Percentiles rank a stretch among this genome's conserved stretches.
Conservation (phyloP, 2,888 invertebrate genomes). For the Hydroisotoma schaefferi region DNA sequence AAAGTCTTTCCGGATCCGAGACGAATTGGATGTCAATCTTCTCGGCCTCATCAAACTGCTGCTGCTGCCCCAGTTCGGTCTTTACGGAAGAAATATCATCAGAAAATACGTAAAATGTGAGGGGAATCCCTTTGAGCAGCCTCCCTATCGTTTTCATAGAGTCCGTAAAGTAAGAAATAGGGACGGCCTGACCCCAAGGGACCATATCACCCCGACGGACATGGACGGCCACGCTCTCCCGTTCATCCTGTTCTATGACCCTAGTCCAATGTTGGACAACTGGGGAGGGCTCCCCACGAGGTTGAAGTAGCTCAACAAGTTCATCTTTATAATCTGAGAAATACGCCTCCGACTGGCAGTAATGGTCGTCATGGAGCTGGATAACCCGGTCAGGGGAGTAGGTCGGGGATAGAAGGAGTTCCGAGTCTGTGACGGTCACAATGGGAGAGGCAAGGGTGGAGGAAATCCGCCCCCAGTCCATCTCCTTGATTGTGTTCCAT, state of each 20-base stretch:
- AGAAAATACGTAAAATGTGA: conserved; percentile 26
- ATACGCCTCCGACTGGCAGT: conserved; percentile 18
- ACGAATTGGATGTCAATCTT: conserved; percentile 3
- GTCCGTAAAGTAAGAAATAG: conserved; percentile 8
- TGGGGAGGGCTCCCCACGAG: not conserved
- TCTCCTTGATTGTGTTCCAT: not conserved
- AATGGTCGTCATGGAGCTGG: not conserved
- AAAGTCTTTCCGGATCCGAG: not conserved
- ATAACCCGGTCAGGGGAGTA: not conserved
- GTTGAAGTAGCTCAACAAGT: conserved; percentile 2
- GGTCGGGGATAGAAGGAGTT: not conserved
- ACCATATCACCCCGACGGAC: conserved; percentile 27
- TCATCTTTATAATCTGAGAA: conserved; percentile 9
- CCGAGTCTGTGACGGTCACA: not conserved
- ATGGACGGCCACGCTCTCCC: conserved; percentile 34
- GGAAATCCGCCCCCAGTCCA: not conserved
- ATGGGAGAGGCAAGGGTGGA: not conserved
- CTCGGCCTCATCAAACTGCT: not conserved
- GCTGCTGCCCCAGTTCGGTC: conserved; percentile 6
- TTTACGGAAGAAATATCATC: conserved; percentile 17
- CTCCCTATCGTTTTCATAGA: conserved; percentile 12
- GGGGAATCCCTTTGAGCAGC: not conserved
- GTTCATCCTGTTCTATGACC: not conserved
- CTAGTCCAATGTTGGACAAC: not conserved
- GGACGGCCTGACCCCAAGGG: not conserved